Base-by-base conservation (phyloP, 2,113 vertebrate genomes). In the Cnemophilus loriae region DNA sequence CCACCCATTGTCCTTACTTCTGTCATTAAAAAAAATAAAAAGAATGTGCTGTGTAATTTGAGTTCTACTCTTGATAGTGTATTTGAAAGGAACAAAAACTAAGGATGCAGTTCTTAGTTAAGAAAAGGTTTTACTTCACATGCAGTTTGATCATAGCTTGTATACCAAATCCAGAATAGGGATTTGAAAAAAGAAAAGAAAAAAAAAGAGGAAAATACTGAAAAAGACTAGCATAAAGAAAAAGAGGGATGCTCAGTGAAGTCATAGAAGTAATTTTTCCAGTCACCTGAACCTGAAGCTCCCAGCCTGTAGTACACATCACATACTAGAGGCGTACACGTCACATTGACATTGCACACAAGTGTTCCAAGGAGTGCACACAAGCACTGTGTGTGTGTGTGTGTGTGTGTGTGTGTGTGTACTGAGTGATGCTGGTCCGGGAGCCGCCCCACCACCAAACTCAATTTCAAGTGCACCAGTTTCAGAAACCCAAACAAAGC, bases 401-500 rank as follows among this genome's bases (percentile, higher is more conserved):
- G 13, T 14, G 15, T 23, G n/a, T n/a, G n/a, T n/a, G n/a, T n/a
- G n/a, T n/a, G n/a, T n/a, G 37, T 32, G 21, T 27, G 41, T 17
- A 13, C 24, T 3, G 30, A 50, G 23, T 4, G 4, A 26, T 0
- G 0, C 79, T 73, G 77, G 21, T 3, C 69, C 4, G 1, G 27
- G 37, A 84, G 60, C 50, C 35, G 44, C 60, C 30, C 50, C 47
- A 26, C 41, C 59, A 65, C 64, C 53, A 39, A 0, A 1, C 41
- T 33, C 42, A 71, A 64, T 41, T 71, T 57, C 52, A 67, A 70
- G 24, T 28, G 32, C 26, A 37, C 5, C 42, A 47, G 6, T 49
- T 86, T 73, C 71, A 93, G 75, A 74, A 90, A 74, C 8, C 4
- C 28, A 21, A 94, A 60, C 78, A 83, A 69, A 88, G 79, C 63